Base-by-base conservation (phyloP, 2,113 vertebrate genomes). In the Peromyscus polionotus region DNA sequence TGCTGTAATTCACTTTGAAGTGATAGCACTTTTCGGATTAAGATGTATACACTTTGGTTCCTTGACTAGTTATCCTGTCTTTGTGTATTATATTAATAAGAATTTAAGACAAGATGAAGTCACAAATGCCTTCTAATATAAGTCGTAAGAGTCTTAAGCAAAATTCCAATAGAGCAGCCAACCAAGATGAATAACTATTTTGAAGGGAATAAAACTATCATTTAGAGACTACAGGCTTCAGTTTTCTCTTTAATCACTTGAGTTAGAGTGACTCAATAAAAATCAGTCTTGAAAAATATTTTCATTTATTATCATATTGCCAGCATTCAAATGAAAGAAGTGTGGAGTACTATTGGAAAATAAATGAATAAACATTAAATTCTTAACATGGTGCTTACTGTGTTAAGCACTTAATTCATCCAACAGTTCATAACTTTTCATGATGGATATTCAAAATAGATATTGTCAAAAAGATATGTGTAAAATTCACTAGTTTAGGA, bases 301-400 rank as follows among this genome's bases (percentile, higher is more conserved):
- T 97, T 97, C 76, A 88, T 91, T 95, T 97, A 95, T 95, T 96
- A 95, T 68, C 83, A 93, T 24, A 77, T 81, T 63, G 42, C 57
- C 63, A 95, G 24, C 31, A 94, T 93, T 96, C 84, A 68, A 95
- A 95, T 92, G 28, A 97, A 95, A 94, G 61, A 88, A 88, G 9
- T 90, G 84, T 94, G 26, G 91, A 95, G 92, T 96, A 93, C 20
- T 84, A 70, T 11, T 90, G 36, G 28, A 92, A 84, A 87, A 89
- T 7, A 93, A 96, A 97, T 95, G 45, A 97, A 94, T 88, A 99
- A 98, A 98, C 42, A 93, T 86, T 94, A 96, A 94, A 94, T 89
- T 96, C 57, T 90, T 93, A 77, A 79, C 24, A 95, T 90, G 39
- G 72, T 94, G 63, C 31, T 94, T 80, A 87, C 31, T 93, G 24